Evolutionary conservation across 2,888 invertebrate species (phyloP), one percentile per base, ranked within the genome.

Genomic region (Andrena camellia): DNA sequence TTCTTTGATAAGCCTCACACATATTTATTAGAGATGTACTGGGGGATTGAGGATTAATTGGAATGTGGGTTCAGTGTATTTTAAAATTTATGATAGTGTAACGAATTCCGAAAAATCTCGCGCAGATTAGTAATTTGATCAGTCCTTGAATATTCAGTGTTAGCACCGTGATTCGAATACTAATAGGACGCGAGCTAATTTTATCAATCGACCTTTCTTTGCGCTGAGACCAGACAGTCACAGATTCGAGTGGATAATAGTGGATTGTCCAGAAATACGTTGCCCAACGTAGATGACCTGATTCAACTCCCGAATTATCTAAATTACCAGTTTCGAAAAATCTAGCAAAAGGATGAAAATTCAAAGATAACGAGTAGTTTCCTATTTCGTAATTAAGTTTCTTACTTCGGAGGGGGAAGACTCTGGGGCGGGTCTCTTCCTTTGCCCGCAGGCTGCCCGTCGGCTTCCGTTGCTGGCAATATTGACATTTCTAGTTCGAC

Each of bases 401-500:
- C 73, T 10, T 80, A 97, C 97, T 95, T 94, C 7, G 97, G 97
- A 8, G 94, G 91, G 0, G 96, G 95, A 67, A 97, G 93, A 3
- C 95, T 94, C 88, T 95, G 95, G 0, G 97, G 97, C 2, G 95
- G 95, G 74, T 95, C 94, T 81, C 97, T 94, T 26, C 96, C 97
- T 13, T 95, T 90, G 6, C 97, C 97, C 0, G 95, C 97, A 0
- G 97, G 97, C 88, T 95, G 94, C 62, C 95, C 90, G 1, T 94
- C 88, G 0, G 97, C 97, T 89, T 96, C 96, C 48, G 95, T 94
- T 71, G 95, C 94, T 0, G 95, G 95, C 48, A 97, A 85, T 13
- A 97, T 90, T 76, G 95, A 95, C 85, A 97, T 90, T 91, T 97
- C 96, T 85, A 96, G 92, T 90, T 97, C 96, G n/a, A 97, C 94